Evolutionary conservation across 2,888 invertebrate genomes (phyloP), one percentile per base, ranked within the genome.

Genomic region (Dinocampus coccinellae): DNA sequence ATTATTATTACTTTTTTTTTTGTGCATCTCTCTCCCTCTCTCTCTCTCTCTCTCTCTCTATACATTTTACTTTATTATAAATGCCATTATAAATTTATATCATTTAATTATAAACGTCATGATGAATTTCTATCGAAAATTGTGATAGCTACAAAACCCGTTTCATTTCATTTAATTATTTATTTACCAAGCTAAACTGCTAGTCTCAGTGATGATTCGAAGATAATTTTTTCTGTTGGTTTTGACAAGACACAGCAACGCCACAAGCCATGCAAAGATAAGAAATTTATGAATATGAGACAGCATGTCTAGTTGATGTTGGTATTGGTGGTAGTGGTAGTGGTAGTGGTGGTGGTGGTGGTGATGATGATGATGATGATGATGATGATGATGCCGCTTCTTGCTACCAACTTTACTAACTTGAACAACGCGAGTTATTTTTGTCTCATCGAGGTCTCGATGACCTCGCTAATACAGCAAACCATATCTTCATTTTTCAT

Each of bases 371-470:
- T 70, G 47, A 26, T 64, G 68, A 53, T 36, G 36, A 13, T 53
- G 36, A 66, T 36, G 39, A 20, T 63, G 58, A 33, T 63, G 66
- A 36, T 36, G 22, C 57, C 67, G 66, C 69, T 39, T 57, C 53
- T 33, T 70, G 57, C 70, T 63, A 39, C 61, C 33, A 33, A 60
- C 36, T 36, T 47, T 39, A 29, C 62, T 69, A 57, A 52, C 63
- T 69, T 60, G 61, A 29, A 52, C 52, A 65, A 69, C 58, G 63
- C 68, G 55, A 60, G 69, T 71, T 77, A 77, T 77, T 77, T 73
- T 77, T 63, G 76, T 73, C 72, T 73, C 53, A 70, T 73, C 77
- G 77, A 77, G 77, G 77, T 75, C 77, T 76, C 74, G 70, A 71
- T 73, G 77, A 77, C 77, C 77, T 77, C 77, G 74, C 63, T 55